phyloP scores from a whole-genome alignment of 2,888 invertebrate species.

The Cyclophora albipunctata region DNA sequence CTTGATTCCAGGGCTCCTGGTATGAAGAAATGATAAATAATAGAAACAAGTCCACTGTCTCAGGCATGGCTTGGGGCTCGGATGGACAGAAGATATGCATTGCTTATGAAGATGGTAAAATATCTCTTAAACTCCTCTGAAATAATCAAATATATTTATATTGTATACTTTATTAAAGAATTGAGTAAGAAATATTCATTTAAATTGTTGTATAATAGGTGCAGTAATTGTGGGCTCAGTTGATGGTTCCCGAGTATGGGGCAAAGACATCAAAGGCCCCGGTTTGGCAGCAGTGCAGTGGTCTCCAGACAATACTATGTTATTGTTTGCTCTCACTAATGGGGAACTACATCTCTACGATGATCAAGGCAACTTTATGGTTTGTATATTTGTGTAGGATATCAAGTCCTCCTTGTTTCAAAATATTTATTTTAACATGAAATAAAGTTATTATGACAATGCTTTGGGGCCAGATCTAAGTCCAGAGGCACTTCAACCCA shows the following conservation, averaged over 20 bases:
- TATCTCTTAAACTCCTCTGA: not conserved
- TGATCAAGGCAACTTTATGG: slow-evolving; percentile 88
- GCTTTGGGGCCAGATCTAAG: no score
- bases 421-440: not conserved
- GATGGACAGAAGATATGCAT: slow-evolving; percentile 99
- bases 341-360: slow-evolving; percentile 97
- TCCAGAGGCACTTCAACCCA: no score
- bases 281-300: slow-evolving; percentile 92
- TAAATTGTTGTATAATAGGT: slow-evolving; percentile 59
- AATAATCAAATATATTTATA: no score
- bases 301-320: slow-evolving; percentile 94
- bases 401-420: not conserved
- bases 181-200: no score
- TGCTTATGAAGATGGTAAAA: slow-evolving; percentile 95
- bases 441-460: not conserved
- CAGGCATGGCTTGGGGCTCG: slow-evolving; percentile 97
- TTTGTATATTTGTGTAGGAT: slow-evolving; percentile 42
- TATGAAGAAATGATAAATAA: slow-evolving; percentile 99
- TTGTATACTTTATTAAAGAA: no score
- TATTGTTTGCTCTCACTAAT: slow-evolving; percentile 91
- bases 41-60: slow-evolving; percentile 96
- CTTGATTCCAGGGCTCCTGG: slow-evolving; percentile 85
- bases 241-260: slow-evolving; percentile 98
- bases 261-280: slow-evolving; percentile 94
- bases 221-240: slow-evolving; percentile 97